These are phyloP conservation scores for Virgularia gustaviana DNA, from an alignment of 92 coral and sea anemone species.

Conservation along the genomic window DNA sequence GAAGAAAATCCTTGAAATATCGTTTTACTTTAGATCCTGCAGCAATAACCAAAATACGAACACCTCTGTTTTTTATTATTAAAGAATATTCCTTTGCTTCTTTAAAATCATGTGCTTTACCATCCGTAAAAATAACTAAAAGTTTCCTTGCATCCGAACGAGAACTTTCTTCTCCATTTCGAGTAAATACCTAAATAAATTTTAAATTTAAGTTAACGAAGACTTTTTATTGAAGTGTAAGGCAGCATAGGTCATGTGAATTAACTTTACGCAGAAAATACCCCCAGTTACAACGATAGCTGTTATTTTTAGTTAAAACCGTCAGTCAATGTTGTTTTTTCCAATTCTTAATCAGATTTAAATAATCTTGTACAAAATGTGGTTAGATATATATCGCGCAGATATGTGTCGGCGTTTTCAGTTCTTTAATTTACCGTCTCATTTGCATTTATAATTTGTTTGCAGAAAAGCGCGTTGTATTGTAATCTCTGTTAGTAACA, in stretches of 20 bases:
- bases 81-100: constrained; percentile 25
- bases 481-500: no score
- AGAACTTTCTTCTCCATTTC: background rate
- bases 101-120: constrained; percentile 19
- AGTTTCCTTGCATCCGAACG: constrained; percentile 20
- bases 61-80: constrained; percentile 9
- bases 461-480: no score
- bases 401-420: background rate
- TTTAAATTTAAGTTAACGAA: background rate
- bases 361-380: background rate
- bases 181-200: background rate
- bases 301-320: background rate
- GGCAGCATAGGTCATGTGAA: no score
- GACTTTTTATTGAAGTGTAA: background rate
- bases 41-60: constrained; percentile 10
- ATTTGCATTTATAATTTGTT: no score
- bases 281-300: background rate
- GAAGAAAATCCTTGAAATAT: background rate
- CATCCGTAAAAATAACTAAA: constrained; percentile 23
- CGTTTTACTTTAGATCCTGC: background rate
- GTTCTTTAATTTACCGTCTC: background rate
- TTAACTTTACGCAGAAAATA: no score
- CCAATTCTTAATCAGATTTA: background rate
- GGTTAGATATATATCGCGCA: background rate
- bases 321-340: background rate